phyloP scores from a whole-genome alignment of 2,797 vertebrate species.

The Lophura swinhoii region DNA sequence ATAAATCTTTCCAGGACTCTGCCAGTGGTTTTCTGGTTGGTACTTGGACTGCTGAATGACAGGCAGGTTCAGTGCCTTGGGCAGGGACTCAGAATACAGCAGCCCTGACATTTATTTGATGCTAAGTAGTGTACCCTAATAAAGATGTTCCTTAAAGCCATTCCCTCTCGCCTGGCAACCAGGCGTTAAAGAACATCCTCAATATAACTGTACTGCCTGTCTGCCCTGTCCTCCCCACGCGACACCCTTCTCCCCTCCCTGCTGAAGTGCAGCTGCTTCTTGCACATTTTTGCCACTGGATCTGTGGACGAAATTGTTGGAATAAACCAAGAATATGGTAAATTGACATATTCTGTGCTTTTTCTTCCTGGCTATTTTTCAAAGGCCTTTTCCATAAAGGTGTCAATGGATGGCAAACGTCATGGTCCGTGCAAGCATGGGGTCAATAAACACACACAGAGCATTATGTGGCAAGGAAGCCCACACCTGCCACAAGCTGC shows the following conservation, averaged over 20 bases:
- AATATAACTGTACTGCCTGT: background rate
- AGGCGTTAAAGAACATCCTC: background rate
- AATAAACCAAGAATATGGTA: background rate
- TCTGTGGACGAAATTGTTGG: background rate
- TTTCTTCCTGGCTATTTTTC: background rate
- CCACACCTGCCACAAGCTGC: background rate
- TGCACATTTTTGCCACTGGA: background rate
- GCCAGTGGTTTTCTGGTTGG: constrained; percentile 54
- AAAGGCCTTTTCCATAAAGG: background rate
- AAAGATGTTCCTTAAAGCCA: constrained; percentile 60
- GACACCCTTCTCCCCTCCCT: background rate
- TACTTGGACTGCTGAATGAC: constrained; percentile 67
- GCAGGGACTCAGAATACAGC: constrained; percentile 29
- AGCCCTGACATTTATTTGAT: constrained; percentile 74
- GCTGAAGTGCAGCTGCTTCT: background rate
- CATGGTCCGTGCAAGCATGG: background rate
- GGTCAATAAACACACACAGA: background rate
- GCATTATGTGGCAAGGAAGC: fast-evolving
- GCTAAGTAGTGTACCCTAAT: constrained; percentile 41
- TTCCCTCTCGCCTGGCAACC: constrained; percentile 1
- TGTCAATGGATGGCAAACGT: background rate
- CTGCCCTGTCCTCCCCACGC: background rate
- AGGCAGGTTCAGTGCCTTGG: constrained; percentile 48
- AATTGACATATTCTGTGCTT: background rate
- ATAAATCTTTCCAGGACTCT: constrained; percentile 73